Base-by-base conservation (phyloP, 2,797 vertebrate species). In the Loris lydekkerianus region DNA sequence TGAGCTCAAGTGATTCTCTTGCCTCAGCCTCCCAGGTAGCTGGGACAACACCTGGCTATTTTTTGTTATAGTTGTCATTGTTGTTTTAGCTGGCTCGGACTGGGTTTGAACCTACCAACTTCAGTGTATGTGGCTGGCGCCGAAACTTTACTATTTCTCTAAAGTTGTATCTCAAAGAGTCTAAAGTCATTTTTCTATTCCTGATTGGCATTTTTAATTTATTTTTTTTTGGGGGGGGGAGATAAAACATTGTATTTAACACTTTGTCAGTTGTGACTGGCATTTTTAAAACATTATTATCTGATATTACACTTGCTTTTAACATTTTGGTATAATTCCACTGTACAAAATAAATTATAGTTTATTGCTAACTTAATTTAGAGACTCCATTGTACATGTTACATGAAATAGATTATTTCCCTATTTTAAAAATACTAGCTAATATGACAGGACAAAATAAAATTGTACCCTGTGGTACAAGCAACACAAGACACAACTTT, bases 291-390 rank as follows among this genome's bases (percentile, higher is more conserved):
- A 83, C 9, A 34, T 58, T 34, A 63, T 70, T 70, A 56, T 40
- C 11, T 81, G 53, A 76, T 67, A 25, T 58, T 75, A 53, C 3
- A 81, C 40, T 70, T 81, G 78, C 72, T 76, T 76, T 87, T 69
- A 94, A 72, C n/a, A 84, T 29, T 93, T 53, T 80, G n/a, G 31
- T 53, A 56, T 72, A 76, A 89, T 76, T 80, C n/a, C 13, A 70
- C 11, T 58, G 7, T 58, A 34, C 58, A 63, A 91, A 93, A 86
- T 58, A 86, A 80, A 72, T 82, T 81, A 69, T 11, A 6, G 14
- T 63, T 67, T 86, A 77, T 46, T 76, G 58, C 34, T 81, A 69
- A 14, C 34, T 69, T 93, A 67, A 91, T 76, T 89, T 46, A 65
- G 61, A 89, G n/a, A 70, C 21, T 20, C 27, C 34, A 63, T 73